Evolutionary conservation across 2,888 invertebrate species (phyloP), one percentile per base, ranked within the genome.

Genomic region (Caenorhabditis wallacei): DNA sequence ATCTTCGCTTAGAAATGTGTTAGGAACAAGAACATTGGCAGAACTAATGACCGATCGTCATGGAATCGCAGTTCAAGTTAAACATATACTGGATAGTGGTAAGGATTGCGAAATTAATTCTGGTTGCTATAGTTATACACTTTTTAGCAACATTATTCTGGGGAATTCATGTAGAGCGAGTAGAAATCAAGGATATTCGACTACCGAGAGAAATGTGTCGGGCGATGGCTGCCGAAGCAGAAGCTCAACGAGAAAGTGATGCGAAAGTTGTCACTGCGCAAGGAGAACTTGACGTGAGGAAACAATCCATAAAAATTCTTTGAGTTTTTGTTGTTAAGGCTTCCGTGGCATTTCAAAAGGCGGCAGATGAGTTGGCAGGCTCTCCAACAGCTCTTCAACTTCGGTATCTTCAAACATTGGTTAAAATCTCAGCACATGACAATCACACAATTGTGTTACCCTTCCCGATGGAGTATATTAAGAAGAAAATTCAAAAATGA

Each of bases 41-140:
- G 92, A 92, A 68, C 90, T 92, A 35, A 90, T 92, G 87, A 80
- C 87, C 16, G 92, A 92, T 54, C 81, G 92, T n/a, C 92, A 92
- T 71, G 86, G 88, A 18, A 92, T 92, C 66, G 91, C 91, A 57
- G 71, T 82, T 20, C 87, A 87, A 61, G 91, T 92, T 57, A 91
- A 92, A 85, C 85, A 84, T 22, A 87, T 90, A 30, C 80, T 92
- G 13, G 92, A 92, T 70, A 90, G 89, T 80, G 91, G 90, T 80
- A 81, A 83, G 86, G n/a, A n/a, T n/a, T n/a, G n/a, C n/a, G n/a
- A n/a, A n/a, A n/a, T n/a, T n/a, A n/a, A n/a, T n/a, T n/a, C n/a
- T n/a, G n/a, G n/a, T n/a, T n/a, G n/a, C n/a, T n/a, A n/a, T n/a
- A n/a, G 4, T 11, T 11, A 8, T 5, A 46, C 2, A n/a, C 2